These are phyloP conservation scores for Telenomus remus DNA, from an alignment of 1,140 invertebrate species.

Conservation along the genomic window DNA sequence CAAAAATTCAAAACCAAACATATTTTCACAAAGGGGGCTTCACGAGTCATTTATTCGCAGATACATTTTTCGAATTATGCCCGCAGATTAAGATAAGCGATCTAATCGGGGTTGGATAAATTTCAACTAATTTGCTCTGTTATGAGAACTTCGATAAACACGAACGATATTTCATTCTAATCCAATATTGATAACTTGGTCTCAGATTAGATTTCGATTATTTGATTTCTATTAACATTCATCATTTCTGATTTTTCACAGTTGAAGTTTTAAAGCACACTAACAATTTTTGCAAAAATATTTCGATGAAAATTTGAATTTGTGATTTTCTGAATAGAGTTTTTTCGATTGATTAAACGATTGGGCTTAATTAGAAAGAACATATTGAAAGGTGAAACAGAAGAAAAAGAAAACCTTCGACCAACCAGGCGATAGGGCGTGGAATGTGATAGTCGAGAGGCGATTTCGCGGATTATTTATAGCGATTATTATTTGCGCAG, in stretches of 20 bases:
- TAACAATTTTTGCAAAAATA: no score
- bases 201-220: no score
- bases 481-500: constrained; percentile 69
- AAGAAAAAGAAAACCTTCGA: no score
- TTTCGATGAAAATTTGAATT: no score
- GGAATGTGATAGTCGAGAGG: constrained; percentile 46
- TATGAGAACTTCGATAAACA: constrained; percentile 3
- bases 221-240: no score
- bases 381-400: constrained; percentile 12
- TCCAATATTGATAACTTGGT: no score
- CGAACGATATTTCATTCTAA: no score
- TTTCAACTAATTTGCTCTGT: constrained; percentile 9
- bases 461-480: constrained; percentile 68
- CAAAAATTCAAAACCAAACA: constrained; percentile 1
- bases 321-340: no score
- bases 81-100: constrained; percentile 6
- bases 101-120: constrained; percentile 8
- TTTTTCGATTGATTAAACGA: no score
- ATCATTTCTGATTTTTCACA: no score
- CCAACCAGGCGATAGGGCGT: constrained; percentile 30
- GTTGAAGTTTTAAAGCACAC: no score
- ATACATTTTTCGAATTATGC: constrained; percentile 3
- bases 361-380: neutral
- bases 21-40: neutral
- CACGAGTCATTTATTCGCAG: constrained; percentile 29